Evolutionary conservation across 1,140 invertebrate species (phyloP).

Genomic region (Drosophila persimilis): DNA sequence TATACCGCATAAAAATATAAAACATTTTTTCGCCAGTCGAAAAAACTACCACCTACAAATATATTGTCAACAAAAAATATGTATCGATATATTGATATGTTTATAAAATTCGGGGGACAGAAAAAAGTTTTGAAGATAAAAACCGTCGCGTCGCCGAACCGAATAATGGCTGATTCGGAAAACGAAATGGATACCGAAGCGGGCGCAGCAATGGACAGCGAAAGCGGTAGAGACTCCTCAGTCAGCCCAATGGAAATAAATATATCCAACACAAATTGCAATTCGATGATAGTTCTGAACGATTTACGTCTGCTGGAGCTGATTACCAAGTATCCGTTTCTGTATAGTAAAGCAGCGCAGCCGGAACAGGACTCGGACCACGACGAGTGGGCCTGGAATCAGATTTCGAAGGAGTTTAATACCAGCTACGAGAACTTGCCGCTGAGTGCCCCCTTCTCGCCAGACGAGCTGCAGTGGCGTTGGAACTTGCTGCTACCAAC

Average conservation of each 20-base stretch:
- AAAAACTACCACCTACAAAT: too few species aligned
- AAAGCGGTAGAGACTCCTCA: neutral
- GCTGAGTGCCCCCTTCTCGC: conserved; percentile 33
- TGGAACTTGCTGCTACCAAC: conserved; percentile 51
- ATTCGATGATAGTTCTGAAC: conserved; percentile 55
- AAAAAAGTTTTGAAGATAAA: too few species aligned
- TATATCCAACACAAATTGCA: conserved; percentile 43
- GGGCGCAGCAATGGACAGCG: too few species aligned
- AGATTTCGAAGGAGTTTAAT: conserved; percentile 58
- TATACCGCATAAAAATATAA: too few species aligned
- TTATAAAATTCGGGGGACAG: too few species aligned
- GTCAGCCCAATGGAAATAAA: conserved; percentile 30
- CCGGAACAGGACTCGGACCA: conserved; percentile 53
- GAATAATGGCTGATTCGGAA: too few species aligned
- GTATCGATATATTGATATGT: too few species aligned
- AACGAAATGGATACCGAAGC: too few species aligned
- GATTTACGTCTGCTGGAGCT: conserved; percentile 62
- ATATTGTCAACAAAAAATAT: too few species aligned
- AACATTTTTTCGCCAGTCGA: too few species aligned
- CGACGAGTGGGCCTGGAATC: conserved; percentile 62
- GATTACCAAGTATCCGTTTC: conserved; percentile 56
- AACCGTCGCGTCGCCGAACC: too few species aligned
- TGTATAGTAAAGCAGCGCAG: conserved; percentile 26
- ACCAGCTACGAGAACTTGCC: conserved; percentile 27
- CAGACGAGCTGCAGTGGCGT: conserved; percentile 47